phyloP scores from a whole-genome alignment of 2,797 vertebrate genomes.

The Melanotaenia parkinsoni region DNA sequence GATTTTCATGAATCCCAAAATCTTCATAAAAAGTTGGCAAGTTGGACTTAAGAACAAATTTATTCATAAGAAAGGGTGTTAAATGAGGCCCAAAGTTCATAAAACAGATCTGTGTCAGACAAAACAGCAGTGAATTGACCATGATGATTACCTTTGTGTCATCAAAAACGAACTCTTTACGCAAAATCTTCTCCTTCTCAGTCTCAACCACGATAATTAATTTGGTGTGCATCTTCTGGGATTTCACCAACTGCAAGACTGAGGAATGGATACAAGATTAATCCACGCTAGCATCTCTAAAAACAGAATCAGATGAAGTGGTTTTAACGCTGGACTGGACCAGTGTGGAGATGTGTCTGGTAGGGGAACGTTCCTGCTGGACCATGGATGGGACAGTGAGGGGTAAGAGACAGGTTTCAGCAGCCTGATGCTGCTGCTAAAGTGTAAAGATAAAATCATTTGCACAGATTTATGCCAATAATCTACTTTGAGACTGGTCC shows the following conservation, averaged over 20 bases:
- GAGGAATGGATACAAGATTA: slow-evolving; percentile 17
- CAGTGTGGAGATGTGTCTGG: too few relatives aligned
- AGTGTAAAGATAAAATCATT: too few relatives aligned
- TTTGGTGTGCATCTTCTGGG: slow-evolving; percentile 93
- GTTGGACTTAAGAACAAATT: background rate
- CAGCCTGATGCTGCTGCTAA: too few relatives aligned
- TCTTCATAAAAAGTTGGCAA: too few relatives aligned
- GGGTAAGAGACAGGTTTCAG: too few relatives aligned
- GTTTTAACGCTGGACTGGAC: too few relatives aligned
- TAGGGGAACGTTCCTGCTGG: too few relatives aligned
- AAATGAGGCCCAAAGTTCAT: background rate
- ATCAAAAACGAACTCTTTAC: slow-evolving; percentile 94
- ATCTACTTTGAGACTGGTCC: too few relatives aligned
- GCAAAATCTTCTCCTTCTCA: slow-evolving; percentile 92
- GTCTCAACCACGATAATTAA: slow-evolving; percentile 91
- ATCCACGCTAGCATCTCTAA: background rate
- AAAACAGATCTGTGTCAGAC: background rate
- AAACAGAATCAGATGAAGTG: background rate
- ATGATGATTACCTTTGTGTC: slow-evolving; percentile 89
- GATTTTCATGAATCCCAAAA: too few relatives aligned
- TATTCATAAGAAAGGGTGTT: background rate
- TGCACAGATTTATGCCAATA: too few relatives aligned
- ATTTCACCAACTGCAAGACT: slow-evolving; percentile 98
- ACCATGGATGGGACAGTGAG: too few relatives aligned
- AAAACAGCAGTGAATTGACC: background rate